Conservation (phyloP, 1,140 invertebrate genomes). For the Stratiolaelaps scimitus region DNA sequence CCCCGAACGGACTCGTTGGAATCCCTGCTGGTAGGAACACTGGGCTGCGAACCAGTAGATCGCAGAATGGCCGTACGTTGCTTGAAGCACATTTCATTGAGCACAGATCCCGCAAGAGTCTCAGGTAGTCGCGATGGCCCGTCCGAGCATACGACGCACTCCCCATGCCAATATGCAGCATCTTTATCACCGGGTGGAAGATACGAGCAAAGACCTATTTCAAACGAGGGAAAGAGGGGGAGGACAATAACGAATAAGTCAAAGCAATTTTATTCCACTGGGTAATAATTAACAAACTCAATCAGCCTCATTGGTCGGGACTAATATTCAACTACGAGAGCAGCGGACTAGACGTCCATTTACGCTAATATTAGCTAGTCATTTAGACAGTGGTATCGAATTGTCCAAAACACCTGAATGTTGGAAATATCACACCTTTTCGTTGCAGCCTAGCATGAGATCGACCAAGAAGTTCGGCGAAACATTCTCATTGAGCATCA, state of each 20-base stretch:
- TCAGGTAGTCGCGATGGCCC: neutral
- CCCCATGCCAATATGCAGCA: neutral
- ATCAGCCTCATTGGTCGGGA: too few species aligned
- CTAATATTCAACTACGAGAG: too few species aligned
- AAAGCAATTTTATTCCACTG: too few species aligned
- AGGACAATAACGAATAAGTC: too few species aligned
- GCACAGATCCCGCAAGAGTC: neutral
- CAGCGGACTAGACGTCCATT: too few species aligned
- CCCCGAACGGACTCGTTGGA: neutral
- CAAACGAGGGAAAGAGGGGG: too few species aligned
- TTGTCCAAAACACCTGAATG: too few species aligned
- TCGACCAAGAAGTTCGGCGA: neutral
- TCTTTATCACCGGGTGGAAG: neutral
- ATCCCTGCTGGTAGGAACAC: neutral
- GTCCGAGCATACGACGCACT: neutral
- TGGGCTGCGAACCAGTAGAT: neutral
- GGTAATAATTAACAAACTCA: too few species aligned
- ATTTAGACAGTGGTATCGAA: too few species aligned
- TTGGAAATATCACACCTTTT: neutral
- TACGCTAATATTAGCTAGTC: too few species aligned
- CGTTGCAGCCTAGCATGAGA: neutral
- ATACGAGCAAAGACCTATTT: neutral
- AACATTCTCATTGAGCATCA: neutral
- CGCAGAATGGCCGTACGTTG: slow-evolving; percentile 4
- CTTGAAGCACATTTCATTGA: neutral